Evolutionary conservation across 2,888 invertebrate genomes (phyloP).

Genomic region (Sarcophaga caerulescens): DNA sequence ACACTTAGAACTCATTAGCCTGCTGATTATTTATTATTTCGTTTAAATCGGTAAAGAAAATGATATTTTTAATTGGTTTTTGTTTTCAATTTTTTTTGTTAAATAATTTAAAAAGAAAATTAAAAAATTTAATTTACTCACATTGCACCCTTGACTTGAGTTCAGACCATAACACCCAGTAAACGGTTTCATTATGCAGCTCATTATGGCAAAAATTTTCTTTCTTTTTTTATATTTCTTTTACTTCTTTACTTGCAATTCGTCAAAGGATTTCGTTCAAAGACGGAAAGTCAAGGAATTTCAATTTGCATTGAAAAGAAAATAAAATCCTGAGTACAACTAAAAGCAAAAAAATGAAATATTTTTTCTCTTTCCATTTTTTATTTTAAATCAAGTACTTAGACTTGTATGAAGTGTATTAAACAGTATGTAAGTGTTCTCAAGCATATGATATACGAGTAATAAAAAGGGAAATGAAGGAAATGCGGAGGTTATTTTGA

Average conservation of each 20-base stretch:
- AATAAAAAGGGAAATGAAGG: background rate
- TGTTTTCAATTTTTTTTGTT: too few species aligned
- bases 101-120: background rate
- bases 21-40: too few species aligned
- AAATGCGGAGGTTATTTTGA: background rate
- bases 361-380: background rate
- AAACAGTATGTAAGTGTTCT: background rate
- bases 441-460: background rate
- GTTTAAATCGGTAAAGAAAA: too few species aligned
- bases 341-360: background rate
- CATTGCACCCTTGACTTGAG: background rate
- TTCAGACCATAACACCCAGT: background rate
- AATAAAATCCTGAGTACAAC: background rate
- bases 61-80: too few species aligned
- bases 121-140: background rate
- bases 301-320: constrained; percentile 37
- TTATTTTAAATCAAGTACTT: too few species aligned
- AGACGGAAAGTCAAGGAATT: constrained; percentile 1
- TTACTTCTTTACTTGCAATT: background rate
- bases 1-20: too few species aligned
- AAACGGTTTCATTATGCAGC: constrained; percentile 45
- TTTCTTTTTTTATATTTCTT: background rate
- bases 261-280: constrained; percentile 12
- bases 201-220: constrained; percentile 26
- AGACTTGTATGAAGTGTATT: background rate